phyloP scores from a whole-genome alignment of 1,140 invertebrate genomes.

The Melitaea cinxia region DNA sequence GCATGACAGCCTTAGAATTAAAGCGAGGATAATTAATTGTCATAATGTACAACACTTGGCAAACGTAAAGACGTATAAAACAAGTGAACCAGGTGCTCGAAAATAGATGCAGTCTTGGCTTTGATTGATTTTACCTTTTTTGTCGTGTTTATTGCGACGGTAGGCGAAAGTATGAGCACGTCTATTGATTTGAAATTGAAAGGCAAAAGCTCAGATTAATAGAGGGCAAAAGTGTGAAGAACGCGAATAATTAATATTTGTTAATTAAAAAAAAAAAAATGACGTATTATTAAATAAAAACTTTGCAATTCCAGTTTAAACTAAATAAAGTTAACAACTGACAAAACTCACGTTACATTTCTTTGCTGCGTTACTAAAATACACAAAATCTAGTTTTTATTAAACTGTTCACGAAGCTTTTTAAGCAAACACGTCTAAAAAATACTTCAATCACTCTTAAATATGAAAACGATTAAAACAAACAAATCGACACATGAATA shows the following conservation, averaged over 20 bases:
- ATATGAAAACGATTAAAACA: too few relatives aligned
- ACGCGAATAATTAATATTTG: neutral
- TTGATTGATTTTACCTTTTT: constrained; percentile 1
- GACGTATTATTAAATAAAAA: neutral
- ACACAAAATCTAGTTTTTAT: too few relatives aligned
- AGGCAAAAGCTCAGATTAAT: neutral
- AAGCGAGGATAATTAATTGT: constrained; percentile 31
- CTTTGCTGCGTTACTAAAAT: neutral
- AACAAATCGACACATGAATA: too few relatives aligned
- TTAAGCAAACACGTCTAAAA: too few relatives aligned
- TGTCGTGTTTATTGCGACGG: too few relatives aligned
- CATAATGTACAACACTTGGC: constrained; percentile 37
- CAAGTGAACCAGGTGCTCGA: constrained; percentile 45
- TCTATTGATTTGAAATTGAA: too few relatives aligned
- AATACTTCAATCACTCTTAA: too few relatives aligned
- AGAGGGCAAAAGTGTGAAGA: neutral
- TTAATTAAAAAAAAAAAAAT: too few relatives aligned
- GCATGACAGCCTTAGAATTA: constrained; percentile 27
- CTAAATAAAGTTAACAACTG: neutral
- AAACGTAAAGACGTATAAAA: constrained; percentile 31
- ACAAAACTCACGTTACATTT: neutral
- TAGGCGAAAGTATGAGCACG: neutral
- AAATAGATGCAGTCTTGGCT: constrained; percentile 33
- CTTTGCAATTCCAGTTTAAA: neutral
- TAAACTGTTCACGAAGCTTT: too few relatives aligned